phyloP scores from a whole-genome alignment of 2,888 invertebrate species.

The Ganaspis brasiliensis region DNA sequence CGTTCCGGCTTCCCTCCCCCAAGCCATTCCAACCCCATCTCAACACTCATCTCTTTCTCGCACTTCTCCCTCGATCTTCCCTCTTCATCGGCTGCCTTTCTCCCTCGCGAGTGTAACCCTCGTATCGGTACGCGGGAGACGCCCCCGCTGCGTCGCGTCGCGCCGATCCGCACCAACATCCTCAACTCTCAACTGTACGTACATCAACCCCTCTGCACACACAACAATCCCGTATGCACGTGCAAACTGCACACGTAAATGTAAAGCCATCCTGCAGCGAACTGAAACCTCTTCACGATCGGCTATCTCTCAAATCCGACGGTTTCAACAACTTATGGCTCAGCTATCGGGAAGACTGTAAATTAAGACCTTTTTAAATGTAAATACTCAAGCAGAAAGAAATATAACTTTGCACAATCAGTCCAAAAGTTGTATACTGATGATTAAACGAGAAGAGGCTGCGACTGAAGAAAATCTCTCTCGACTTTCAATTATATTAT shows the following conservation, averaged over 20 bases:
- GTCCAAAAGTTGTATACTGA: not conserved
- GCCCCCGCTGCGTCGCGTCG: slow-evolving; percentile 27
- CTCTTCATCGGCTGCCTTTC: not conserved
- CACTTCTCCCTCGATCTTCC: slow-evolving; percentile 43
- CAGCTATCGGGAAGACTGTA: not conserved
- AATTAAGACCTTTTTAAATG: not conserved
- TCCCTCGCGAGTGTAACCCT: slow-evolving; percentile 29
- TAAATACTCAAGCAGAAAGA: not conserved
- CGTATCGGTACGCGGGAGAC: slow-evolving; percentile 33
- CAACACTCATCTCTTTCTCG: slow-evolving; percentile 39
- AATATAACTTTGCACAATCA: not conserved
- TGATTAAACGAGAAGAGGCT: too few relatives aligned
- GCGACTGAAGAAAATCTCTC: not conserved
- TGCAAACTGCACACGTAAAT: slow-evolving; percentile 21
- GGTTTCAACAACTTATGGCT: slow-evolving; percentile 23
- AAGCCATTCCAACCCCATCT: slow-evolving; percentile 36
- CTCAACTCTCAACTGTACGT: not conserved
- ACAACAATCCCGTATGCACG: not conserved
- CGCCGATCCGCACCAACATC: slow-evolving; percentile 28
- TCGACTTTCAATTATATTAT: too few relatives aligned
- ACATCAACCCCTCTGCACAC: not conserved
- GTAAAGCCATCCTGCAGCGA: slow-evolving; percentile 26
- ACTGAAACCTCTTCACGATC: slow-evolving; percentile 37
- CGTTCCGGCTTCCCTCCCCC: slow-evolving; percentile 56
- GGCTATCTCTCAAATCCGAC: slow-evolving; percentile 15